Percentiles rank a stretch among this genome's conserved stretches.
Conservation (phyloP, 2,888 invertebrate genomes). For the Cistogaster globosa region DNA sequence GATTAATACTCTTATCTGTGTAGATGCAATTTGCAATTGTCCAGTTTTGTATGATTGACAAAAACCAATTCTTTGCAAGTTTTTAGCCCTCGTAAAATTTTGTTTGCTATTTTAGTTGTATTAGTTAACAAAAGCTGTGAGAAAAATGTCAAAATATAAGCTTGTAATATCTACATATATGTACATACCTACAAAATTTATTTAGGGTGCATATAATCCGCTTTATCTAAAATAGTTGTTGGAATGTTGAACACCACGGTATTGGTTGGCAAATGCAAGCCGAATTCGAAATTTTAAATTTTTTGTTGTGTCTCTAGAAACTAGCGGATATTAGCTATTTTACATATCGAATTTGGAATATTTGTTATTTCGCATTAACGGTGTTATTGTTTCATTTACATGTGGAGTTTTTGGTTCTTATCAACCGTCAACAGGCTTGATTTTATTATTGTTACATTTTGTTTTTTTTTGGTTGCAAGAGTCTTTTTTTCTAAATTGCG, state of each 20-base stretch:
- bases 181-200: neutral
- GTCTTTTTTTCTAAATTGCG: constrained; percentile 5
- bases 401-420: constrained; percentile 66
- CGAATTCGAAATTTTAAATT: constrained; percentile 49
- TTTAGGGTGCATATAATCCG: constrained; percentile 27
- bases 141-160: constrained; percentile 41
- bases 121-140: constrained; percentile 51
- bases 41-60: constrained; percentile 59
- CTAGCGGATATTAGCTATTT: constrained; percentile 56
- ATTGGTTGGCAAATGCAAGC: constrained; percentile 33
- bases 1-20: constrained; percentile 64
- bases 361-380: constrained; percentile 27
- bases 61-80: constrained; percentile 61
- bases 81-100: constrained; percentile 25
- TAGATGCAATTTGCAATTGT: constrained; percentile 61
- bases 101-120: constrained; percentile 34
- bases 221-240: constrained; percentile 9
- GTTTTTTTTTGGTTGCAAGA: neutral
- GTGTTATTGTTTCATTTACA: constrained; percentile 35
- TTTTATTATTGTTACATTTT: constrained; percentile 62
- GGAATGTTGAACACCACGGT: constrained; percentile 3
- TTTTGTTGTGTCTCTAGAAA: constrained; percentile 56
- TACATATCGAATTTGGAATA: constrained; percentile 54
- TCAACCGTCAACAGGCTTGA: constrained; percentile 74
- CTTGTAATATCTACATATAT: neutral